Percentiles rank a stretch among this genome's conserved stretches.
phyloP scores from a whole-genome alignment of 2,888 invertebrate genomes.

The Chaetogeoica ovagalla region DNA sequence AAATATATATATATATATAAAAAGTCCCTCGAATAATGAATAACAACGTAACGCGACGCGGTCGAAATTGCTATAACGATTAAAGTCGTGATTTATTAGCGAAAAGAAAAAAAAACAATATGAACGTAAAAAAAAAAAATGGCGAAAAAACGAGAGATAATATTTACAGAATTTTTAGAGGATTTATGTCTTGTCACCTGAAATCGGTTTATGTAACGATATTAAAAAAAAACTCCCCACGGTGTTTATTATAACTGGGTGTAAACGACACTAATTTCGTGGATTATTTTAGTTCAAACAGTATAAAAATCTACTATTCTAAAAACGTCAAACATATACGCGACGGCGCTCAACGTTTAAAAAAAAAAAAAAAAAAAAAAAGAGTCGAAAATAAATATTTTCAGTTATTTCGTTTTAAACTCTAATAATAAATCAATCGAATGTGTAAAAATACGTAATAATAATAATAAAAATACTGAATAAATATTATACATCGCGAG shows the following conservation, averaged over 20 bases:
- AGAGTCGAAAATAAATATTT: not conserved
- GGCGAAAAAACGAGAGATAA: constrained; percentile 18
- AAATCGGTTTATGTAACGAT: constrained; percentile 15
- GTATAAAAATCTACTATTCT: not conserved
- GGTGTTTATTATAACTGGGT: not conserved
- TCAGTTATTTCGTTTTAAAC: not conserved
- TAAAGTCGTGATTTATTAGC: constrained; percentile 45
- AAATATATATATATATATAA: constrained; percentile 9
- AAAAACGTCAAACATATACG: constrained; percentile 8
- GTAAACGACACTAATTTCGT: constrained; percentile 13
- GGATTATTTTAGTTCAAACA: constrained; percentile 2
- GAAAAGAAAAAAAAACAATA: constrained; percentile 33
- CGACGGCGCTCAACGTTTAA: not conserved
- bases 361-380: no score
- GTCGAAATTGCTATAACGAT: constrained; percentile 42
- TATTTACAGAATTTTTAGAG: constrained; percentile 20
- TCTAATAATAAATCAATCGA: not conserved
- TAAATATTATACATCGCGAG: no score
- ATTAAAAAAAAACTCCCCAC: constrained; percentile 1
- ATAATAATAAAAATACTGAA: no score
- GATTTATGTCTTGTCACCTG: constrained; percentile 47
- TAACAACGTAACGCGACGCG: not conserved
- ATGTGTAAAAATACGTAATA: not conserved
- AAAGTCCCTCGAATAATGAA: constrained; percentile 24
- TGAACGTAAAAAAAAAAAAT: constrained; percentile 15